Base-by-base conservation (phyloP, 1,140 invertebrate genomes). In the Zaprionus nigranus region DNA sequence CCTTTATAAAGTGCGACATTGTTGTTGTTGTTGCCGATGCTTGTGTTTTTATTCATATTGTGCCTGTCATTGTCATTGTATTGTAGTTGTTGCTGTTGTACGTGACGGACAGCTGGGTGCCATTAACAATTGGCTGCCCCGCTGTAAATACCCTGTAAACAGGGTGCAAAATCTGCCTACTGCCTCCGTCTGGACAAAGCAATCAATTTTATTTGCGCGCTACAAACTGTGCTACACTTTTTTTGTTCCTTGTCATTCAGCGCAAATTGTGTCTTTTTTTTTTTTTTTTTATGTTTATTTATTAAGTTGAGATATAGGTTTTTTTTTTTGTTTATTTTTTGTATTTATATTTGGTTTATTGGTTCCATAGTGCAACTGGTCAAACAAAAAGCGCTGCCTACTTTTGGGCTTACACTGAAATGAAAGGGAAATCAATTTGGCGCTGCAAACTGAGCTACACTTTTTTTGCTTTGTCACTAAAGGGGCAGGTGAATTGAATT, bases 1-100 rank as follows among this genome's bases (percentile, higher is more conserved):
- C 83, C 73, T 80, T 80, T 88, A 78, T 78, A 71, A 73, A 80
- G 77, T 82, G 68, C 57, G 72, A 67, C 70, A 58, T 69, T 72
- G 60, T 22, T 77, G 59, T n/a, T 34, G 56, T 49, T 74, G 34
- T 65, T 63, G 17, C n/a, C n/a, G n/a, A n/a, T n/a, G n/a, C 34
- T 56, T 30, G 28, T 17, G 56, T 38, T 62, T 61, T 43, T 46
- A 58, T 34, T 58, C 36, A 20, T 22, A n/a, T 26, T 51, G 56
- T 69, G 59, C n/a, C 24, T 59, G 30, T 38, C 57, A 59, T 59
- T 59, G 17, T 34, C 30, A 34, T 34, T 34, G 30, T 34, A 34
- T 34, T 34, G 30, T 34, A 34, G 9, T 58, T 17, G 30, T 38
- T 59, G 15, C 9, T 60, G 17, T 46, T 60, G 3, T 49, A 70